Base-by-base conservation (phyloP, 2,888 invertebrate species). In the Ethmia dodecea region DNA sequence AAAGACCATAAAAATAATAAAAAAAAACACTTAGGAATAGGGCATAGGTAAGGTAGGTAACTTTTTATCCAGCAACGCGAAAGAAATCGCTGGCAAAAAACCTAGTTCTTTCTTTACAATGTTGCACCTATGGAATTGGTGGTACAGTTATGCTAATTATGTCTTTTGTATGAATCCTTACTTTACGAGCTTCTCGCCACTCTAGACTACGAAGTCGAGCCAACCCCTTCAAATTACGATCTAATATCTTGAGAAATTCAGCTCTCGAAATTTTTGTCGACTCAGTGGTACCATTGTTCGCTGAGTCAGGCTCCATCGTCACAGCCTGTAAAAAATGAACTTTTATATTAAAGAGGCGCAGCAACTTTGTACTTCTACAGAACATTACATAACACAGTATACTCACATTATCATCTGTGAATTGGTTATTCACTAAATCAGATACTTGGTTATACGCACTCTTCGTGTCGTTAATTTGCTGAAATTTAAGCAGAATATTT, bases 391-490 rank as follows among this genome's bases (percentile, higher is more conserved):
- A n/a, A n/a, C n/a, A n/a, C n/a, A n/a, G n/a, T n/a, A 27, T 49
- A 81, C 81, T 76, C 66, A 86, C 86, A 40, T 70, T 73, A 24
- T 80, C 75, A 51, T 80, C 77, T 10, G 59, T 45, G 52, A 87
- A 84, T 55, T 84, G 83, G 42, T 58, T 75, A 51, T 52, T 75
- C 13, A 86, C 69, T 45, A 84, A 59, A 28, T 78, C 78, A 6
- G 81, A 70, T 56, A 87, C 65, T 67, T 87, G 87, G 38, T 42
- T 74, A 49, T 83, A 86, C 5, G 86, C 87, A 53, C 86, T 87
- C 60, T 83, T 86, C 2, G 87, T 87, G 41, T 87, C 87, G 49
- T 87, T 87, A 28, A 81, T 68, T 86, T 87, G 86, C 87, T 87
- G 77, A 46, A 78, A 75, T 44, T 25, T 5, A 8, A 44, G 43